Evolutionary conservation across 2,888 invertebrate species (phyloP), one percentile per base, ranked within the genome.

Genomic region (Cinara cedri): DNA sequence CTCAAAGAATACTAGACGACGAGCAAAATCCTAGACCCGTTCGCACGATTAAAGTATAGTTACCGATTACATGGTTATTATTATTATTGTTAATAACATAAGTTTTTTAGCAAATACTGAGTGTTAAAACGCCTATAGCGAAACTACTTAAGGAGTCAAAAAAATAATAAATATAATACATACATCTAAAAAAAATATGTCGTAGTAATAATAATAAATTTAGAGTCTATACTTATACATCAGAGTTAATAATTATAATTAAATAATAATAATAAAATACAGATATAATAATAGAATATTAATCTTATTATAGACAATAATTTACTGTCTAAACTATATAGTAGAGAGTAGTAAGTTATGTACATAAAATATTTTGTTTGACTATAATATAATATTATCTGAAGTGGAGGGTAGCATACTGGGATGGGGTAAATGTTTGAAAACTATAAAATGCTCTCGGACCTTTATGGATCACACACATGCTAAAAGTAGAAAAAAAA

Each of bases 401-500:
- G 60, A 49, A 78, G 68, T 78, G 68, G 46, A 11, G 21, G 68
- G 68, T 11, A 57, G 60, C 60, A 60, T 60, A 13, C 21, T 13
- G 49, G 68, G 76, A 70, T 49, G 68, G 76, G 55, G 76, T 49
- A 51, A 34, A 60, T 57, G 68, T 26, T 78, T 49, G 34, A 70
- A 68, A 68, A 46, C 57, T 60, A 60, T 68, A 49, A 68, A 68
- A 60, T 57, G 68, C 60, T 57, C 55, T 57, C 60, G 68, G 68
- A 68, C 34, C 60, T 68, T 78, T 78, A 68, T 60, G 57, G 57
- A 76, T 76, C 76, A 49, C 76, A 60, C 68, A 78, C 76, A 60
- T 57, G 68, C 57, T 78, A 78, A 78, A 68, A 66, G 51, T 63
- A 74, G 42, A 74, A 74, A 78, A 74, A 74, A 78, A 74, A 78